These are phyloP conservation scores for Cuculus canorus DNA, from an alignment of 2,797 vertebrate species.

Conservation along the genomic window DNA sequence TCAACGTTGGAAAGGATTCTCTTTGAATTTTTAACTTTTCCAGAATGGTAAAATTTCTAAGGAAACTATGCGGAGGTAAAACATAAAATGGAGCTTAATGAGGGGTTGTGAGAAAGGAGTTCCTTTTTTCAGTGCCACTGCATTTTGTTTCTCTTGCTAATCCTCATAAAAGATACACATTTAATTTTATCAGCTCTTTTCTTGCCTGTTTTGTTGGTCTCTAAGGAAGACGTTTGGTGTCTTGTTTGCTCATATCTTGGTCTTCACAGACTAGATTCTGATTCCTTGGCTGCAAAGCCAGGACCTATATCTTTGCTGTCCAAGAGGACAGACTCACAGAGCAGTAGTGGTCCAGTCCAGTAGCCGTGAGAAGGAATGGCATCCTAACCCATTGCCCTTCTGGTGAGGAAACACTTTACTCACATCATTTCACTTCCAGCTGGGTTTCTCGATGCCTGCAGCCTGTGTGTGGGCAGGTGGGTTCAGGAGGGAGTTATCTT, in stretches of 20 bases:
- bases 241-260: neutral
- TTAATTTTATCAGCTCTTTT: neutral
- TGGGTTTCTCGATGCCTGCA: slow-evolving; percentile 65
- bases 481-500: slow-evolving; percentile 72
- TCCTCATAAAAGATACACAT: slow-evolving; percentile 23
- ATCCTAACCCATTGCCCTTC: slow-evolving; percentile 64
- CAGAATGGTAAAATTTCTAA: slow-evolving; percentile 51
- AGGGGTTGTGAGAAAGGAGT: slow-evolving; percentile 34
- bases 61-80: slow-evolving; percentile 45
- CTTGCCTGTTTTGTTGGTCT: neutral
- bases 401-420: slow-evolving; percentile 65
- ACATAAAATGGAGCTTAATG: slow-evolving; percentile 43
- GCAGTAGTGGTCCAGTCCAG: slow-evolving; percentile 39
- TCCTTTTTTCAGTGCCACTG: slow-evolving; percentile 12
- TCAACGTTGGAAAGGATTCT: slow-evolving; percentile 36
- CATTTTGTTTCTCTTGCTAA: slow-evolving; percentile 40
- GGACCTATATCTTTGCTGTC: neutral
- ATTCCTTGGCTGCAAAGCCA: neutral
- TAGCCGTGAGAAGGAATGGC: slow-evolving; percentile 55
- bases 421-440: slow-evolving; percentile 66
- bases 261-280: neutral
- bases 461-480: slow-evolving; percentile 76
- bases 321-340: neutral
- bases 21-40: slow-evolving; percentile 58
- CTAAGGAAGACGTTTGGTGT: neutral